A percentile compares a stretch with the other conserved stretches of the same genome.
These are phyloP conservation scores for Acronicta psi DNA, from an alignment of 2,888 invertebrate genomes.

Conservation along the genomic window DNA sequence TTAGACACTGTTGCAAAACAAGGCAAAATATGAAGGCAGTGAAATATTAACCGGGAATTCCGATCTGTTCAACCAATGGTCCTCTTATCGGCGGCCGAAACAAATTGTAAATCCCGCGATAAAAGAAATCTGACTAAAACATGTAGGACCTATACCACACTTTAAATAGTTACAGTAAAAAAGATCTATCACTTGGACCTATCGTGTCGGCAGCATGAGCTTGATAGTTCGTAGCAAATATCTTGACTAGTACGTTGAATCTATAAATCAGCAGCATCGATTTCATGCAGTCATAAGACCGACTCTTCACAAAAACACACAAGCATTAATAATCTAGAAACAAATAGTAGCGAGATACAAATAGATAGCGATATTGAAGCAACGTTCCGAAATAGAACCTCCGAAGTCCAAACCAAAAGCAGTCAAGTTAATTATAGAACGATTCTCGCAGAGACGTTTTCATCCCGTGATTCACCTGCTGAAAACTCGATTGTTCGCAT, in stretches of 20 bases:
- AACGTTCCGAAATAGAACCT: conserved; percentile 85
- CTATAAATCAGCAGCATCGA: conserved; percentile 24
- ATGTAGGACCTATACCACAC: too few relatives aligned
- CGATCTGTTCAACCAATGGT: too few relatives aligned
- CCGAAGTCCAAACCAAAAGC: conserved; percentile 87
- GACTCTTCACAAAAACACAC: conserved; percentile 57
- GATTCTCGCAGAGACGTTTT: conserved; percentile 85
- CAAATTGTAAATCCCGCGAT: too few relatives aligned
- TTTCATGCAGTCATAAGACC: conserved; percentile 53
- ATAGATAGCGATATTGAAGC: conserved; percentile 83
- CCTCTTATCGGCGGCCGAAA: too few relatives aligned
- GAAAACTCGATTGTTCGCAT: conserved; percentile 88
- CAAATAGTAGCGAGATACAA: conserved; percentile 77
- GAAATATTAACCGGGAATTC: too few relatives aligned
- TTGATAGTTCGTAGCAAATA: conserved; percentile 13
- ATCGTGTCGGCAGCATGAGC: too few relatives aligned
- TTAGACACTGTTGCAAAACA: too few relatives aligned
- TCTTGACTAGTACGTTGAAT: conserved; percentile 25
- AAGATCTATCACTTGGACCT: too few relatives aligned
- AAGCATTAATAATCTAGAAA: conserved; percentile 69
- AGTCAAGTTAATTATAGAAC: conserved; percentile 87
- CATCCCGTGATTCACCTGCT: conserved; percentile 87
- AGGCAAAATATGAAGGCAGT: too few relatives aligned
- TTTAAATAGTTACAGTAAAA: too few relatives aligned
- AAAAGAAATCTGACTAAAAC: too few relatives aligned